Base-by-base conservation (phyloP, 1,140 invertebrate genomes). In the Andrena cerasifolii region DNA sequence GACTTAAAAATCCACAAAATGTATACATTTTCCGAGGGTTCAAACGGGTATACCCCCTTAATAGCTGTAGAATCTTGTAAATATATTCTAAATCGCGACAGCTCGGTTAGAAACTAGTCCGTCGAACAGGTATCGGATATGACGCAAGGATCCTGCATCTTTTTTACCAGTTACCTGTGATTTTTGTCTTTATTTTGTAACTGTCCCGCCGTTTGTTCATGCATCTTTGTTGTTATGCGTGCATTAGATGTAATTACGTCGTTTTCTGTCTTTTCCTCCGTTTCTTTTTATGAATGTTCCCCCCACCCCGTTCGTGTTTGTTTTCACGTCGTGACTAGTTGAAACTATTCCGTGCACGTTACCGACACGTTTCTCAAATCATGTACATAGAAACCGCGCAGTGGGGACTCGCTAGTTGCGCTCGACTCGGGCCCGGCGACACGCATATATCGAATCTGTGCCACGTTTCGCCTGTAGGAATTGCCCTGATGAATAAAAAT, bases 111-210 rank as follows among this genome's bases (percentile, higher is more conserved):
- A 47, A 31, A 31, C 7, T 21, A 33, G n/a, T 49, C 24, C 31
- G 14, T 26, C 10, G 14, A 28, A 28, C 21, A 56, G 18, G 26
- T 26, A 36, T 40, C 16, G 31, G 3, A 8, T 28, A 5, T 8
- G n/a, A 47, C 2, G 12, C 3, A 24, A n/a, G 3, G 12, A 21
- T 51, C 31, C 16, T 62, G 45, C 58, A 73, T n/a, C 1, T 21
- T 31, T 26, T 51, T 33, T 36, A 33, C 49, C 24, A 66, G 16
- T 31, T 58, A 71, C 28, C 16, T 67, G 73, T 47, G 63, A 76
- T 47, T 68, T 68, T 68, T 58, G 40, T 59, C 31, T 47, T n/a
- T 36, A 47, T 76, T 62, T 73, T 62, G 33, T 40, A 53, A 26
- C 28, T 26, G 8, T n/a, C 4, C 54, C 33, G 33, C 28, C 40